Evolutionary conservation across 2,888 invertebrate species (phyloP).

Genomic region (Cepaea hortensis): DNA sequence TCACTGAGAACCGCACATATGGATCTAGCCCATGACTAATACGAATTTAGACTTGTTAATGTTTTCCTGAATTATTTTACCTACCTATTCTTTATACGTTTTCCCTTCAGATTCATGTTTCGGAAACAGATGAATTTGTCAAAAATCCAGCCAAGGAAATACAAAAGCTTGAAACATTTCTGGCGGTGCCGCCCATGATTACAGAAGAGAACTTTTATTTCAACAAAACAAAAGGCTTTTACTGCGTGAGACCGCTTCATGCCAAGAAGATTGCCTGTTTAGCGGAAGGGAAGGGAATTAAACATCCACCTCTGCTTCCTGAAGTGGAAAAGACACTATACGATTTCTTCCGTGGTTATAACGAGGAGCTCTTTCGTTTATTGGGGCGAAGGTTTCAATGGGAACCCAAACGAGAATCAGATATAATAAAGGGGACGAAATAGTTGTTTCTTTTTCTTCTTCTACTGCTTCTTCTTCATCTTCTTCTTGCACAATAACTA

Average conservation of each 20-base stretch:
- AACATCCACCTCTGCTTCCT: constrained; percentile 13
- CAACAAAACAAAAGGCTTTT: constrained; percentile 37
- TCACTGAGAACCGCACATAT: no score
- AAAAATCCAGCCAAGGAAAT: constrained; percentile 17
- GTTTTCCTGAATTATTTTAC: background rate
- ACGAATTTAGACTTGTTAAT: background rate
- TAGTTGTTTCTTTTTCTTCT: no score
- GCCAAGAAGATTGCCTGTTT: background rate
- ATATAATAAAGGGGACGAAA: no score
- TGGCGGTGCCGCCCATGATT: constrained; percentile 27
- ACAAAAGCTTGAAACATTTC: constrained; percentile 27
- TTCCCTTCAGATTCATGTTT: constrained; percentile 30
- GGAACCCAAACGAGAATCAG: background rate
- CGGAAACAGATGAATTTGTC: constrained; percentile 13
- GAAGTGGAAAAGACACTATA: constrained; percentile 17
- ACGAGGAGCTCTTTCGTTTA: constrained; percentile 36
- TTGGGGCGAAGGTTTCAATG: constrained; percentile 23
- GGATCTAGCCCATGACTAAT: background rate
- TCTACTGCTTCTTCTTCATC: no score
- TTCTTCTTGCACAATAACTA: no score
- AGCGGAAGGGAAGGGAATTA: background rate
- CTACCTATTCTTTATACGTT: background rate
- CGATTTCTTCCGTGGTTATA: constrained; percentile 29
- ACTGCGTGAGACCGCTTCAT: constrained; percentile 32
- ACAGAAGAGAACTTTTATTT: constrained; percentile 37